These are phyloP conservation scores for Orientallactaga bullata DNA, from an alignment of 2,113 vertebrate genomes.

Conservation along the genomic window DNA sequence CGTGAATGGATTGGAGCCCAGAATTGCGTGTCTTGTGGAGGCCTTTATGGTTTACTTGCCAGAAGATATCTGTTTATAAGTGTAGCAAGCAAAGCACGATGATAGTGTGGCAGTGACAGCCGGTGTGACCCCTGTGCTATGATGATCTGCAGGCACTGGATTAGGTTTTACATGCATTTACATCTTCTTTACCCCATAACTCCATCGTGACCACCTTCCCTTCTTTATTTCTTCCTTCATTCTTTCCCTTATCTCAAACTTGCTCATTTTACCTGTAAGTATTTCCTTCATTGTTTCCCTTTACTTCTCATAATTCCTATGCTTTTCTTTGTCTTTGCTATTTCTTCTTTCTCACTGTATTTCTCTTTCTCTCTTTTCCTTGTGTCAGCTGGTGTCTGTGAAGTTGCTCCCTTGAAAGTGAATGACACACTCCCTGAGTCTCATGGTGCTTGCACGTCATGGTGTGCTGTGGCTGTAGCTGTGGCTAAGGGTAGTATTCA, in stretches of 20 bases:
- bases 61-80: constrained; percentile 92
- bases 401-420: not conserved
- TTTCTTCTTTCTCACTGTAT: not conserved
- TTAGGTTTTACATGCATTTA: constrained; percentile 84
- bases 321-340: not conserved
- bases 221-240: not conserved
- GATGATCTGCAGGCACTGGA: constrained; percentile 86
- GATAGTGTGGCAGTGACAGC: constrained; percentile 87
- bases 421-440: not conserved
- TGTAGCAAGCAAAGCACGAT: constrained; percentile 88
- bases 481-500: not conserved
- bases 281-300: not conserved
- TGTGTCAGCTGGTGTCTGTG: not conserved
- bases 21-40: constrained; percentile 89
- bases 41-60: constrained; percentile 90
- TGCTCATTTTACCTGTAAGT: not conserved
- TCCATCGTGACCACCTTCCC: constrained; percentile 73
- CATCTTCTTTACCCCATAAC: constrained; percentile 74
- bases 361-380: not conserved
- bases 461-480: no score
- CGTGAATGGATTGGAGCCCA: constrained; percentile 92
- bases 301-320: not conserved
- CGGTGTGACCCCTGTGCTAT: constrained; percentile 85
- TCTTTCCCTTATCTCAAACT: not conserved
- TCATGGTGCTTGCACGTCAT: no score